Conservation (phyloP, 64 coral and sea anemone genomes). For the Montipora sp. region DNA sequence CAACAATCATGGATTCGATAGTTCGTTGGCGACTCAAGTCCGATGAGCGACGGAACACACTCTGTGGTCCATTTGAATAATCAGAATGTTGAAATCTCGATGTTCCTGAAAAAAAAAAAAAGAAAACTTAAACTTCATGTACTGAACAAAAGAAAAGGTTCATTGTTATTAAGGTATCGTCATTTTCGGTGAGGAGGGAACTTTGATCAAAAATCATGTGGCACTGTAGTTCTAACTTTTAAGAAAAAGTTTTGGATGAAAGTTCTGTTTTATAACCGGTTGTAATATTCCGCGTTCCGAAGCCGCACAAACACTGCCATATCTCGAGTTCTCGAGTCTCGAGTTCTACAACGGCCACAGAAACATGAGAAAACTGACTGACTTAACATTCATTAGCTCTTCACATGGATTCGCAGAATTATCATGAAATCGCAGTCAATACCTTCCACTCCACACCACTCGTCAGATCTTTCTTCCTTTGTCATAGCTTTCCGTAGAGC, state of each 20-base stretch:
- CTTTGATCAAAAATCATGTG: too few relatives aligned
- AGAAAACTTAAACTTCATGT: not conserved
- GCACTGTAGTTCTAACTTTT: too few relatives aligned
- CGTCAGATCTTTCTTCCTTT: slow-evolving; percentile 34
- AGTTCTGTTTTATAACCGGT: too few relatives aligned
- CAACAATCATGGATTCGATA: slow-evolving; percentile 66
- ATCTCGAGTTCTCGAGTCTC: too few relatives aligned
- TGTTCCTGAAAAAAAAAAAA: not conserved
- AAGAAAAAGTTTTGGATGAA: too few relatives aligned
- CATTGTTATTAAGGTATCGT: not conserved
- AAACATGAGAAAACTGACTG: too few relatives aligned
- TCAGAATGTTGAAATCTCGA: slow-evolving; percentile 8
- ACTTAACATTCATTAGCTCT: too few relatives aligned
- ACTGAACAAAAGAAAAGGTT: not conserved
- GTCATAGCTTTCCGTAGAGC: not conserved
- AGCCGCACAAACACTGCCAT: too few relatives aligned
- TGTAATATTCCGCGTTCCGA: too few relatives aligned
- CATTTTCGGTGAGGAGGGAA: not conserved
- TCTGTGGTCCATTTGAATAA: not conserved
- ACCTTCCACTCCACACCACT: slow-evolving; percentile 72
- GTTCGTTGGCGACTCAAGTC: not conserved
- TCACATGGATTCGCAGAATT: not conserved
- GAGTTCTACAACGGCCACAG: too few relatives aligned
- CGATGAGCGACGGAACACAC: not conserved
- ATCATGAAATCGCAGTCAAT: not conserved